These are phyloP conservation scores for Tiphia femorata DNA, from an alignment of 2,888 invertebrate species.

Conservation along the genomic window DNA sequence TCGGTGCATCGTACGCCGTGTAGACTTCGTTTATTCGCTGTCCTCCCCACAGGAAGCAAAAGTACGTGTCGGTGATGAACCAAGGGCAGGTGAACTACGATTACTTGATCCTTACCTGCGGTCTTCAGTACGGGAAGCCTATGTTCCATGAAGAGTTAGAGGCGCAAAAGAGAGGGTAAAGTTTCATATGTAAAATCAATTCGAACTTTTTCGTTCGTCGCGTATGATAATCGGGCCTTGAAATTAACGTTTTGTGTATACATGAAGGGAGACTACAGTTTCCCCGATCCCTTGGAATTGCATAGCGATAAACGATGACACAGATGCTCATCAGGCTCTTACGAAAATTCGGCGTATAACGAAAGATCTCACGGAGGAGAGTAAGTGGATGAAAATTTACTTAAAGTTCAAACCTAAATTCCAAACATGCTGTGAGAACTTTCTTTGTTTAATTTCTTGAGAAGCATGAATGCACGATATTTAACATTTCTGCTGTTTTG, in stretches of 20 bases:
- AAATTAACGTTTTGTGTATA: constrained; percentile 55
- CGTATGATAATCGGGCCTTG: background rate
- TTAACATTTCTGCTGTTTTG: too few relatives aligned
- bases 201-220: background rate
- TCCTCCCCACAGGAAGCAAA: constrained; percentile 67
- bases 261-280: constrained; percentile 38
- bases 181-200: background rate
- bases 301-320: constrained; percentile 74
- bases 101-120: constrained; percentile 62
- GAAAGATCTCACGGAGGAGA: constrained; percentile 30
- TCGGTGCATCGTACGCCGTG: background rate
- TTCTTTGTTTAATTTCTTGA: too few relatives aligned
- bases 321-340: constrained; percentile 69
- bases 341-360: constrained; percentile 47
- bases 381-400: too few relatives aligned
- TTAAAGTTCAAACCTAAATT: too few relatives aligned
- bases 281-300: constrained; percentile 73
- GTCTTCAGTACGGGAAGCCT: constrained; percentile 52
- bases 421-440: too few relatives aligned
- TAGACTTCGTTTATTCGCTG: too few relatives aligned
- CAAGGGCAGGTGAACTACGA: constrained; percentile 58
- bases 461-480: too few relatives aligned
- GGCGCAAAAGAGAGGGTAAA: constrained; percentile 33
- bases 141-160: constrained; percentile 29
- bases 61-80: constrained; percentile 71